A percentile compares a stretch with the other conserved stretches of the same genome.
Conservation (phyloP, 2,888 invertebrate genomes). For the Cerastis leucographa region DNA sequence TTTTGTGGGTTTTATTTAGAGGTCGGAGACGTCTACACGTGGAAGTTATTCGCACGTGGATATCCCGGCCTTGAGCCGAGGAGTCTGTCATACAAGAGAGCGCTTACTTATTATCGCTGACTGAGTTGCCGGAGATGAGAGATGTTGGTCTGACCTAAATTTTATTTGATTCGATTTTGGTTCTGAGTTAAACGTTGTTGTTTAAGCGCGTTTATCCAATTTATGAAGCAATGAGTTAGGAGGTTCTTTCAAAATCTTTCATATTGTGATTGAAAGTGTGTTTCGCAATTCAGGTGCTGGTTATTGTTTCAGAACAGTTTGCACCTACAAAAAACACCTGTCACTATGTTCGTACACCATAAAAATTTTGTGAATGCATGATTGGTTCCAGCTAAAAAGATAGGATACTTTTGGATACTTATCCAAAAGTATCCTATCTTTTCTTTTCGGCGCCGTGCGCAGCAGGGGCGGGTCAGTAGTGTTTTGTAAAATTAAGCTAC, state of each 20-base stretch:
- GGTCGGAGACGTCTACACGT: slow-evolving; percentile 38
- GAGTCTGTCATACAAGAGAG: not conserved
- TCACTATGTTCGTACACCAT: no score
- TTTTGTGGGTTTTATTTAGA: slow-evolving; percentile 4
- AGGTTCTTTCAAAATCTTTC: not conserved
- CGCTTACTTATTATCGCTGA: slow-evolving; percentile 3
- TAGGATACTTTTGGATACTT: no score
- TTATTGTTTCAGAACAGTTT: not conserved
- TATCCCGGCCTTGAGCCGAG: slow-evolving; percentile 26
- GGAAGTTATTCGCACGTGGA: slow-evolving; percentile 41
- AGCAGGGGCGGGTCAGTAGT: not conserved
- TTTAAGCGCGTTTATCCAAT: not conserved
- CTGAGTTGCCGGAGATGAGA: slow-evolving; percentile 21
- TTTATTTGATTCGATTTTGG: slow-evolving; percentile 2
- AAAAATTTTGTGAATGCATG: not conserved
- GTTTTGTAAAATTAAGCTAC: not conserved
- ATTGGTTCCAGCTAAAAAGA: no score
- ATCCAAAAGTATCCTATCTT: no score
- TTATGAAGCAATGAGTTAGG: not conserved
- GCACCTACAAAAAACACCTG: not conserved
- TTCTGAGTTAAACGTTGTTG: not conserved
- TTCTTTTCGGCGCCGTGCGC: no score
- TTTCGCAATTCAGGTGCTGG: not conserved
- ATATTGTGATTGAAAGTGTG: not conserved
- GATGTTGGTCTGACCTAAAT: slow-evolving; percentile 13